A percentile compares a stretch with the other conserved stretches of the same genome.
Evolutionary conservation across 2,797 vertebrate species (phyloP).

Genomic region (Megaceryle alcyon): DNA sequence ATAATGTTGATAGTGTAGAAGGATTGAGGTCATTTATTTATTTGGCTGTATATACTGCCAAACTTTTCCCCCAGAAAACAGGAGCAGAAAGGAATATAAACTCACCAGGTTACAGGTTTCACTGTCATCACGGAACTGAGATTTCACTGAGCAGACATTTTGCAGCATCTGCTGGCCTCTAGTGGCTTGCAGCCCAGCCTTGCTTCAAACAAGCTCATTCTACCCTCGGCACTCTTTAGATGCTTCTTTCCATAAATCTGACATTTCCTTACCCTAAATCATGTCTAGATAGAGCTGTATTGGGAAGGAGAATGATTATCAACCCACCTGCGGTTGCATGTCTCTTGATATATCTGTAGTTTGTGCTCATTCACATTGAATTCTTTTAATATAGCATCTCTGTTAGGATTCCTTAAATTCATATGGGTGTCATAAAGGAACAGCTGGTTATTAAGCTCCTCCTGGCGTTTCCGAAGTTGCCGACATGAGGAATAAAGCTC

Average conservation of each 20-base stretch:
- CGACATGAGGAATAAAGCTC: slow-evolving; percentile 93
- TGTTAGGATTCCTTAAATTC: slow-evolving; percentile 78
- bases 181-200: background rate
- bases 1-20: background rate
- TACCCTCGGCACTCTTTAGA: background rate
- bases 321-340: slow-evolving; percentile 82
- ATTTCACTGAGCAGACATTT: background rate
- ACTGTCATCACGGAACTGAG: background rate
- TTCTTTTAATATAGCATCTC: slow-evolving; percentile 83
- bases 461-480: slow-evolving; percentile 87
- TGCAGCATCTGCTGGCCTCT: slow-evolving; percentile 58
- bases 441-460: slow-evolving; percentile 83
- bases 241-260: background rate
- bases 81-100: background rate
- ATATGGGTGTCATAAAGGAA: slow-evolving; percentile 88
- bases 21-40: background rate
- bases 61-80: background rate
- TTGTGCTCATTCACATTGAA: slow-evolving; percentile 83
- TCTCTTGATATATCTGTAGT: slow-evolving; percentile 81
- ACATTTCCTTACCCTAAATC: background rate
- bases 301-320: background rate
- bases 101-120: background rate
- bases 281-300: background rate
- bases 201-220: background rate
- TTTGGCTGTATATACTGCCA: background rate